Base-by-base conservation (phyloP, 2,797 vertebrate genomes). In the Pampus argenteus region DNA sequence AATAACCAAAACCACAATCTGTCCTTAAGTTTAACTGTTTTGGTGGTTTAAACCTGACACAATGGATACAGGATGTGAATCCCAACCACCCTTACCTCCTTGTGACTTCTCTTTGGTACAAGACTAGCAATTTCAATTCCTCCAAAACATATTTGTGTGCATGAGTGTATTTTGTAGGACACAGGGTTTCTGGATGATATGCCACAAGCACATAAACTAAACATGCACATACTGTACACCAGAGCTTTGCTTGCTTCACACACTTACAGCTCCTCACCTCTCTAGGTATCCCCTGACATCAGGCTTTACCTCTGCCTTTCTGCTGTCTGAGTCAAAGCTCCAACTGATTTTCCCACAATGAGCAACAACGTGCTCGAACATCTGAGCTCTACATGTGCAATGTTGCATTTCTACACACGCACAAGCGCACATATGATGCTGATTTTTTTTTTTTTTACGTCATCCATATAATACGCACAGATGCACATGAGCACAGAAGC, bases 261-360 rank as follows among this genome's bases (percentile, higher is more conserved):
- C 15, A 44, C 23, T 18, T 22, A 40, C 65, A 69, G 40, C 38
- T 66, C 50, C 64, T 66, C 71, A 73, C 59, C 34, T 65, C 80
- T 64, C 29, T 56, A 69, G 67, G 75, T 58, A 68, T 75, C 66
- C 66, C 51, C 60, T 40, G 62, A 85, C 58, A 84, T 74, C 65
- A 75, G 69, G 47, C 66, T 73, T 88, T 70, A 81, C 71, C 48
- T 22, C 78, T 57, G 54, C 57, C 79, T 64, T 71, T 80, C 62
- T 74, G 67, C 68, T 60, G 63, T 73, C 60, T 81, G 76, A 81
- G 26, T 82, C 74, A 77, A 76, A 76, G 74, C 71, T 82, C 57
- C 60, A 71, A 69, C 26, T 48, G 26, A 50, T 72, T 71, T 58
- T 47, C 47, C 47, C 63, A 63, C 51, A 64, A 15, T 45, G 44